phyloP scores from a whole-genome alignment of 2,113 vertebrate genomes.

The Edolisoma coerulescens region DNA sequence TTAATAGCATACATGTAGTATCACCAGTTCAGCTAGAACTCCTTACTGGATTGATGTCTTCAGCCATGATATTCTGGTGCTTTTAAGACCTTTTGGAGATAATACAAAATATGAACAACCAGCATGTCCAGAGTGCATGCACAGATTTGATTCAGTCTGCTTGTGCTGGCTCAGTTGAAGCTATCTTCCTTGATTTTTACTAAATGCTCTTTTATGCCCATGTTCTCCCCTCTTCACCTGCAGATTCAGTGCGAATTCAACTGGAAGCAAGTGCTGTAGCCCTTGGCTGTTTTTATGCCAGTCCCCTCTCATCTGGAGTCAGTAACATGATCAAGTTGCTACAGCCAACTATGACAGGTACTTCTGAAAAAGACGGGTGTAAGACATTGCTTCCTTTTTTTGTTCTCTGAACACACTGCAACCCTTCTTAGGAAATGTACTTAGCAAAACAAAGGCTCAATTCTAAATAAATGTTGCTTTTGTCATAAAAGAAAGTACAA shows the following conservation, averaged over 20 bases:
- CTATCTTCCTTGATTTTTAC: background rate
- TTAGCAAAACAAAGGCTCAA: background rate
- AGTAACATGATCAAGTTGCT: slow-evolving; percentile 85
- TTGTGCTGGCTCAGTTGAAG: background rate
- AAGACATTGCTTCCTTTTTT: background rate
- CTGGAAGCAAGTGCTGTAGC: slow-evolving; percentile 86
- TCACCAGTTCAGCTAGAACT: background rate
- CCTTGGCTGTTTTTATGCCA: slow-evolving; percentile 84
- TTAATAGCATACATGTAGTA: background rate
- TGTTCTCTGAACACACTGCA: background rate
- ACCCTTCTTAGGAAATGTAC: background rate
- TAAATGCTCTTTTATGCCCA: background rate
- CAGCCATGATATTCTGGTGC: background rate
- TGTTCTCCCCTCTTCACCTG: background rate
- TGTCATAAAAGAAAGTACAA: background rate
- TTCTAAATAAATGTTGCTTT: background rate
- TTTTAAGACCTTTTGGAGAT: background rate
- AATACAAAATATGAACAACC: background rate
- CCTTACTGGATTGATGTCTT: background rate
- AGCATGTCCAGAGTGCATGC: background rate
- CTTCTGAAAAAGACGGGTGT: background rate
- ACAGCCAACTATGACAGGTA: slow-evolving; percentile 87
- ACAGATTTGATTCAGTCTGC: background rate
- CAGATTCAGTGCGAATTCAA: slow-evolving; percentile 77
- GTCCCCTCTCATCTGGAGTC: slow-evolving; percentile 83